Percentiles rank a stretch among this genome's conserved stretches.
phyloP scores from a whole-genome alignment of 1,140 invertebrate genomes.

The Sinella curviseta region DNA sequence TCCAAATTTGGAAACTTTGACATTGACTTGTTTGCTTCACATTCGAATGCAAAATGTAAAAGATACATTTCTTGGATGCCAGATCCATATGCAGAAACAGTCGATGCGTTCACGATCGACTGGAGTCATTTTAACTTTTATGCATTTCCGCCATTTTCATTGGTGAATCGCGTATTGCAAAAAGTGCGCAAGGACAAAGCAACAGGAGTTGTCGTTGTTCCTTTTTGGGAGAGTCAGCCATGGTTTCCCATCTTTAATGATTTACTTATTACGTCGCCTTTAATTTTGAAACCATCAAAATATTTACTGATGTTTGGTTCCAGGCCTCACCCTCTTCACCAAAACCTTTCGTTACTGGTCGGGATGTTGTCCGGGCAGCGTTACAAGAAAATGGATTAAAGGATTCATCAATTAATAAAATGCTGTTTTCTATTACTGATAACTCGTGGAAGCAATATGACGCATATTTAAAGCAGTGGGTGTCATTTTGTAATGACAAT shows the following conservation, averaged over 20 bases:
- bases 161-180: background rate
- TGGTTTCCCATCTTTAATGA: slow-evolving; percentile 16
- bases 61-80: background rate
- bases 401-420: background rate
- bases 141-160: slow-evolving; percentile 26
- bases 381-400: background rate
- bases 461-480: background rate
- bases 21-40: background rate
- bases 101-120: background rate
- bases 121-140: background rate
- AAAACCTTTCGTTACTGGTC: background rate
- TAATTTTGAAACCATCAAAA: background rate
- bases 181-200: slow-evolving; percentile 12
- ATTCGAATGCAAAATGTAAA: background rate
- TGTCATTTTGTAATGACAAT: background rate
- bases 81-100: slow-evolving; percentile 8
- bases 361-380: background rate
- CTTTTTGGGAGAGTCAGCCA: slow-evolving; percentile 10
- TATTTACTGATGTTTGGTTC: background rate
- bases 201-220: slow-evolving; percentile 11
- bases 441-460: background rate
- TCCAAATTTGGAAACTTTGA: background rate
- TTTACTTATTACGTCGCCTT: background rate
- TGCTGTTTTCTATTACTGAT: background rate
- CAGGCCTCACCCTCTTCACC: background rate